phyloP scores from a whole-genome alignment of 2,113 vertebrate genomes.

The Castor canadensis region DNA sequence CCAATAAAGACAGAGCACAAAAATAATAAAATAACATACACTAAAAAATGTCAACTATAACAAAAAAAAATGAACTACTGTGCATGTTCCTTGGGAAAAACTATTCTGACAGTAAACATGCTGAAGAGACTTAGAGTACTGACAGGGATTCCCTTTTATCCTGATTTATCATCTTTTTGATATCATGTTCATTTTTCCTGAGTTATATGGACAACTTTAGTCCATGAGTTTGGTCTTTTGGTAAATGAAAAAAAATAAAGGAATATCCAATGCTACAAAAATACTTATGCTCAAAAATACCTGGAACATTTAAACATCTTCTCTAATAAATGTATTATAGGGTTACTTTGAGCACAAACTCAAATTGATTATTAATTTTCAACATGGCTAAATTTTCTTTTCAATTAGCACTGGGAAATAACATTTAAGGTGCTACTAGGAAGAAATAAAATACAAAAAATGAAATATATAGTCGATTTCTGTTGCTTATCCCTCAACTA shows the following conservation, averaged over 20 bases:
- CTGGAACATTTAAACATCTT: not conserved
- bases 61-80: not conserved
- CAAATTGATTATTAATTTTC: slow-evolving; percentile 60
- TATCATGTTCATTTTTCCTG: not conserved
- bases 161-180: not conserved
- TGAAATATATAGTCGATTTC: slow-evolving; percentile 14
- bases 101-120: not conserved
- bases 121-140: not conserved
- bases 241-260: not conserved
- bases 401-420: slow-evolving; percentile 51
- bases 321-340: not conserved
- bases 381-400: slow-evolving; percentile 23
- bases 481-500: slow-evolving; percentile 22
- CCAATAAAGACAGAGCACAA: not conserved
- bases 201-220: not conserved
- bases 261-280: not conserved
- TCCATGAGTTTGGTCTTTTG: not conserved
- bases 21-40: not conserved
- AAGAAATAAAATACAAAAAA: not conserved
- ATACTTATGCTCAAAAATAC: not conserved
- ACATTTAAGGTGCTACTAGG: not conserved
- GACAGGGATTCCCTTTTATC: not conserved
- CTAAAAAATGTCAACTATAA: not conserved
- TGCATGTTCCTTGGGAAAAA: not conserved
- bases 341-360: not conserved